Evolutionary conservation across 2,113 vertebrate genomes (phyloP).

Genomic region (Camarhynchus parvulus): DNA sequence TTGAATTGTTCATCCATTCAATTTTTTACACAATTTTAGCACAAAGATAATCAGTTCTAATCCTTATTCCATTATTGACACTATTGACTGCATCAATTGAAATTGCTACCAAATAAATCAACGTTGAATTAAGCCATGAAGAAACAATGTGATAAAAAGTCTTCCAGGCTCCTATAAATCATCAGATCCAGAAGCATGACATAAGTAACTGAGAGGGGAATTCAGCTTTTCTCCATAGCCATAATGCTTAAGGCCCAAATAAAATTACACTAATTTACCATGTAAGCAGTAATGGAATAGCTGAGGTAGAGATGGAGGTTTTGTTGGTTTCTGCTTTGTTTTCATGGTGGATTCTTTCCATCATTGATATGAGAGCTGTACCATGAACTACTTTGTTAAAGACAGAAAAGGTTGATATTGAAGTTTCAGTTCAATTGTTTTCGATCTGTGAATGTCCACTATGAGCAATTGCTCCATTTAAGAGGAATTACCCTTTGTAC

Average conservation of each 20-base stretch:
- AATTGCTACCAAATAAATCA: constrained; percentile 73
- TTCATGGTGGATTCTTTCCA: constrained; percentile 1
- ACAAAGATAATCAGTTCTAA: constrained; percentile 72
- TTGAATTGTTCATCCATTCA: not conserved
- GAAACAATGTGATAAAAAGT: constrained; percentile 65
- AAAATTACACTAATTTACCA: constrained; percentile 62
- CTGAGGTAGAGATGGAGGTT: not conserved
- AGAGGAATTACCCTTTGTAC: constrained; percentile 82
- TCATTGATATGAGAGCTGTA: not conserved
- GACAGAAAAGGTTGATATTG: constrained; percentile 77
- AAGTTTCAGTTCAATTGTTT: constrained; percentile 82
- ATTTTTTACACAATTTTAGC: constrained; percentile 62
- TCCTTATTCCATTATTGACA: constrained; percentile 72
- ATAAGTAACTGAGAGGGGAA: constrained; percentile 36
- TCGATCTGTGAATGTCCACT: constrained; percentile 79
- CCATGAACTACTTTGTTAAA: constrained; percentile 74
- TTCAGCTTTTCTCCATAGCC: constrained; percentile 47
- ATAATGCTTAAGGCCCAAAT: constrained; percentile 48
- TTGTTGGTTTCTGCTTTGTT: constrained; percentile 39
- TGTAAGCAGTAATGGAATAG: constrained; percentile 12
- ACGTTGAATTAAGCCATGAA: constrained; percentile 68
- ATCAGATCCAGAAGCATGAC: constrained; percentile 41
- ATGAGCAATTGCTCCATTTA: constrained; percentile 84
- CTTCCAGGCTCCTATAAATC: constrained; percentile 68
- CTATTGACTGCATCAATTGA: constrained; percentile 60